Evolutionary conservation across 2,888 invertebrate genomes (phyloP), one percentile per base, ranked within the genome.

Genomic region (Lutraria lutraria): DNA sequence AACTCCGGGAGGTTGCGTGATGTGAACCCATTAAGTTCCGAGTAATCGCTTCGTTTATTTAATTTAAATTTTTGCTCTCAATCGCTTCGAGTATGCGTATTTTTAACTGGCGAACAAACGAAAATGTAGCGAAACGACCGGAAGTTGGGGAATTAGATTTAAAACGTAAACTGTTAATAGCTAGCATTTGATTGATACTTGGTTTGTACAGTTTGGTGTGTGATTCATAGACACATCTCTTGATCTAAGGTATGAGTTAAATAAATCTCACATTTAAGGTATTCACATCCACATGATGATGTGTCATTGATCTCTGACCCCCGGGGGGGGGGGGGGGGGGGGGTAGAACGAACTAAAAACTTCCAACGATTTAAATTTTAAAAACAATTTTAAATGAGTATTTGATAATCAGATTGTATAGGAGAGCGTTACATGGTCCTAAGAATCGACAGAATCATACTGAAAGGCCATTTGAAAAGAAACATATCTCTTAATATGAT

Each of bases 121-220:
- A 31, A 43, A 43, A 76, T 34, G 31, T 31, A 76, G 76, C 34
- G 76, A 34, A 76, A 34, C 76, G 31, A 76, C 76, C 76, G 76
- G 76, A 76, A 76, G 76, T 8, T 19, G 25, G 19, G 31, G 34
- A 76, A 76, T 31, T 31, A 12, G 16, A 76, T 10, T 31, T 19
- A 76, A 76, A 76, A 34, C 63, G 63, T 25, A 25, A 68, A 68
- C n/a, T 25, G 63, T 12, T 25, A 10, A 68, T 68, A 68, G 25
- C 63, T 25, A 12, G 25, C 25, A 68, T 68, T 68, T 25, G 63
- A 68, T 68, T 25, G 63, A 25, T 68, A 25, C 0, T 68, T n/a
- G 25, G 25, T 68, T 13, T n/a, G 3, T 4, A 10, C 3, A 68
- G n/a, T 0, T n/a, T 10, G 63, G 25, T 25, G 25, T 68, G 25